These are phyloP conservation scores for Austrofundulus limnaeus DNA, from an alignment of 2,113 vertebrate genomes.

Conservation along the genomic window DNA sequence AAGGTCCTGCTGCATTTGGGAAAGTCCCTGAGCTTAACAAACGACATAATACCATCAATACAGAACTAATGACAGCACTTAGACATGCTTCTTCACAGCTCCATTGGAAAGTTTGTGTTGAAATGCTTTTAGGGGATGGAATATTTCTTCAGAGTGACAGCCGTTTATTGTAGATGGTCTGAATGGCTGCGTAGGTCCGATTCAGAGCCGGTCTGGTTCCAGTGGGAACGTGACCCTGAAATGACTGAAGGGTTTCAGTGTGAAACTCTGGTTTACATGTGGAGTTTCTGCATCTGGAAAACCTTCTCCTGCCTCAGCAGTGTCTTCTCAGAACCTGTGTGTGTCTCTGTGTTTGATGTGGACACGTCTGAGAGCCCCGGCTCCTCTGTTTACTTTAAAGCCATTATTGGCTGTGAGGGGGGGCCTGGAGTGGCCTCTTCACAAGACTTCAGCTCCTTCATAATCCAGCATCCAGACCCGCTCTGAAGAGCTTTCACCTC, in stretches of 20 bases:
- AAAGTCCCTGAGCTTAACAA: constrained; percentile 65
- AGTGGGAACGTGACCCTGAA: constrained; percentile 54
- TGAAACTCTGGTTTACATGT: constrained; percentile 35
- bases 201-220: constrained; percentile 35
- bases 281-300: constrained; percentile 29
- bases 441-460: constrained; percentile 32
- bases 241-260: constrained; percentile 28
- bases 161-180: constrained; percentile 40
- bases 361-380: constrained; percentile 42
- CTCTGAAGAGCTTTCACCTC: constrained; percentile 30
- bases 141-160: constrained; percentile 49
- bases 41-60: constrained; percentile 63
- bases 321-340: constrained; percentile 32
- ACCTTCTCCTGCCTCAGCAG: constrained; percentile 34
- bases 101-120: constrained; percentile 49
- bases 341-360: constrained; percentile 60
- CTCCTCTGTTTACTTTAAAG: constrained; percentile 57
- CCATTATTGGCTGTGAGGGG: constrained; percentile 32
- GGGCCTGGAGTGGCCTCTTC: constrained; percentile 43
- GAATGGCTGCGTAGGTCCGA: constrained; percentile 21
- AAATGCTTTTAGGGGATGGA: constrained; percentile 58
- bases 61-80: constrained; percentile 65
- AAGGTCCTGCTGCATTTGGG: constrained; percentile 55
- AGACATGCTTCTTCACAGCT: constrained; percentile 47
- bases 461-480: constrained; percentile 47